phyloP scores from a whole-genome alignment of 2,797 vertebrate genomes.

The Platyrinchus mystaceus region DNA sequence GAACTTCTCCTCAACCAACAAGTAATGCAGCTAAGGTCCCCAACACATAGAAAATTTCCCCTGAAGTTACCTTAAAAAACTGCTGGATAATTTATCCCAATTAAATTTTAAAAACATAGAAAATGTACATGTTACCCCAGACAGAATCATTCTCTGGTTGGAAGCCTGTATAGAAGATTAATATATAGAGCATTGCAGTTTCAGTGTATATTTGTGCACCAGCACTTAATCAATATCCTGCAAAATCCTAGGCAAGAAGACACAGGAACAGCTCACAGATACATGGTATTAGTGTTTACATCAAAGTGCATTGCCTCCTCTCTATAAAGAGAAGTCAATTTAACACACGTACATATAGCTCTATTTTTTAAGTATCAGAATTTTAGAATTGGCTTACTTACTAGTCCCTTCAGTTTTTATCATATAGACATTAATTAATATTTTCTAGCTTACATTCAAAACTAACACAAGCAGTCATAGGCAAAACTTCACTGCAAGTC shows the following conservation, averaged over 20 bases:
- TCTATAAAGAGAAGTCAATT: not conserved
- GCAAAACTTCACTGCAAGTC: not conserved
- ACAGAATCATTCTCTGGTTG: not conserved
- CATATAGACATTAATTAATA: not conserved
- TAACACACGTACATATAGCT: not conserved
- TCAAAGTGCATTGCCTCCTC: not conserved
- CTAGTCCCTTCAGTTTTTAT: not conserved
- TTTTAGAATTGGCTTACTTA: not conserved
- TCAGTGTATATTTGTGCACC: not conserved
- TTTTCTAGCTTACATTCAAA: not conserved
- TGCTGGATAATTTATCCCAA: not conserved
- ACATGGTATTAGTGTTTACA: not conserved
- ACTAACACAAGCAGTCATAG: not conserved
- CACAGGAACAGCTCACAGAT: not conserved
- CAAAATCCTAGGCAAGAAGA: not conserved
- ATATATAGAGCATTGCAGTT: not conserved
- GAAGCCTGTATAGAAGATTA: not conserved
- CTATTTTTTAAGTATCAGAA: not conserved
- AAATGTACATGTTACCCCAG: rapidly evolving
- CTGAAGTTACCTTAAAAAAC: not conserved
- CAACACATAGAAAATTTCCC: not conserved
- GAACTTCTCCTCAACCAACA: not conserved
- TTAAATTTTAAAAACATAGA: not conserved
- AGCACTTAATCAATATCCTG: not conserved
- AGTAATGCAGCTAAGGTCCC: not conserved